Evolutionary conservation across 2,888 invertebrate genomes (phyloP).

Genomic region (Meghimatium bilineatum): DNA sequence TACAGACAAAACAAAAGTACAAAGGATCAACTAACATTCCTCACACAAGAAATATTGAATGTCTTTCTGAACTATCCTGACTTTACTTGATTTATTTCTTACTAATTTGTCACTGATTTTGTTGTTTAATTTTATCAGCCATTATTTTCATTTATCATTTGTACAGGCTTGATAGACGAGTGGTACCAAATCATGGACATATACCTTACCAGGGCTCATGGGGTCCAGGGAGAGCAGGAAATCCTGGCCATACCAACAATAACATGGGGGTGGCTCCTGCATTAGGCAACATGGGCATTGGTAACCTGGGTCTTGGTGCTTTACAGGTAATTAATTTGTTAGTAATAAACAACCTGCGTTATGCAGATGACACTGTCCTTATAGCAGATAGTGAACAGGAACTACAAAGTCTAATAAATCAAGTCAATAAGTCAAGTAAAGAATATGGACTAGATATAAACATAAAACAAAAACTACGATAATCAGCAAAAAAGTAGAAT

Average conservation of each 20-base stretch:
- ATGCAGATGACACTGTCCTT: too few species aligned
- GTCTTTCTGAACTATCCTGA: neutral
- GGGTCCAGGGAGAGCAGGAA: constrained; percentile 52
- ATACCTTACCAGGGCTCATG: constrained; percentile 58
- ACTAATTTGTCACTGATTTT: too few species aligned
- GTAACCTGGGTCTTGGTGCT: constrained; percentile 85
- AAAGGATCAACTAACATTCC: neutral
- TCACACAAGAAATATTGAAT: neutral
- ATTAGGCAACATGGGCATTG: constrained; percentile 62
- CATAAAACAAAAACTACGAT: too few species aligned
- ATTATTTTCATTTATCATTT: neutral
- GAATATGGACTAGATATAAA: too few species aligned
- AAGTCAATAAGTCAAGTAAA: too few species aligned
- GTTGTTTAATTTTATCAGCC: neutral
- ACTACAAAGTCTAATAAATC: too few species aligned
- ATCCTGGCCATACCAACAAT: constrained; percentile 46
- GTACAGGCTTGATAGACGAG: constrained; percentile 36
- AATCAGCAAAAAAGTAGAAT: too few species aligned
- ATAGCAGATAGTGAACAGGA: too few species aligned
- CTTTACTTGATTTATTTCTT: too few species aligned
- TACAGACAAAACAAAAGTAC: neutral
- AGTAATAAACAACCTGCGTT: too few species aligned
- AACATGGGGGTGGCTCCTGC: constrained; percentile 55
- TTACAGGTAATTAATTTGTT: constrained; percentile 54
- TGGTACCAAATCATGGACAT: constrained; percentile 69